Base-by-base conservation (phyloP, 2,113 vertebrate genomes). In the Lethenteron reissneri region DNA sequence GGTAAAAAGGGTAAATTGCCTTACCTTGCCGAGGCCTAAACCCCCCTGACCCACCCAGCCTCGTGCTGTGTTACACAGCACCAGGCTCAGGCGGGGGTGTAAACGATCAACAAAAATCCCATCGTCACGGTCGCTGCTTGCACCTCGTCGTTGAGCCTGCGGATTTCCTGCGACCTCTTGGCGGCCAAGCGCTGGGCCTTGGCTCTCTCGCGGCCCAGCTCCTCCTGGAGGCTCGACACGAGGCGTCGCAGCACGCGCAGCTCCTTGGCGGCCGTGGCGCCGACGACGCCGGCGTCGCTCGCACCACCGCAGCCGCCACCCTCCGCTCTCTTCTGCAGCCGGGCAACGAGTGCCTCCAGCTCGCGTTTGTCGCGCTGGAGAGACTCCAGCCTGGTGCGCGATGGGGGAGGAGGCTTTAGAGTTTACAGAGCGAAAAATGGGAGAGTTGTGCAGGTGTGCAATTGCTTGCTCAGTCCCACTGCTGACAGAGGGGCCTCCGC, bases 131-230 rank as follows among this genome's bases (percentile, higher is more conserved):
- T 12, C 8, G n/a, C 12, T 11, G 5, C 2, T 41, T 74, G 71
- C 71, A 89, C 90, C 87, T 94, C 84, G 69, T 86, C 83, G 9
- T 83, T 73, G 2, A 90, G 78, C 71, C 83, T 81, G 25, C 77
- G 79, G 74, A 83, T 85, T 72, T 91, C 87, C 75, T 87, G 85
- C 72, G 79, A 74, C 56, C 81, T 82, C 77, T 85, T 85, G 73
- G 74, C 80, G 0, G 81, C 73, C 0, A 79, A 78, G 2, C 83
- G 80, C 57, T 82, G 83, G 73, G 76, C 83, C 72, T 83, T 84
- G 57, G 82, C 80, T 41, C 84, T 81, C 78, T 92, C 90, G 56
- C 82, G 84, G 73, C 82, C 71, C 25, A 91, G 81, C 78, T 92
- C 85, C 73, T 85, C 83, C 79, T 89, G 84, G 74, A 90, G 71